Conservation (phyloP, 1,140 invertebrate species). For the Bombus consobrinus region DNA sequence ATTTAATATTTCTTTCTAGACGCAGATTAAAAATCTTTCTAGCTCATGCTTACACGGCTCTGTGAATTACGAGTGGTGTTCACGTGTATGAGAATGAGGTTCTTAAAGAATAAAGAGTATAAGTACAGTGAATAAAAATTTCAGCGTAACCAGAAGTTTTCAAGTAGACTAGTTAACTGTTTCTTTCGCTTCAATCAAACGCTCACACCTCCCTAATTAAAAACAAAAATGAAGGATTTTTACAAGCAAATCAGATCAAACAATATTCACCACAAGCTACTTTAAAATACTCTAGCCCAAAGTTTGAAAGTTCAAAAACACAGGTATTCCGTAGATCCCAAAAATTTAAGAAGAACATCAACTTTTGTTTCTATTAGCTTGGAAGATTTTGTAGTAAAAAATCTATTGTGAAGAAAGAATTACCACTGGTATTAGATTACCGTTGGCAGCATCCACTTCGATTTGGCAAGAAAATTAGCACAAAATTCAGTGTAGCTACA, state of each 20-base stretch:
- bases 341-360: not conserved
- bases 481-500: not conserved
- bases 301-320: not conserved
- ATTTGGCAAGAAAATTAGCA: not conserved
- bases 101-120: not conserved
- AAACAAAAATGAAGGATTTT: not conserved
- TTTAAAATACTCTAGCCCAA: not conserved
- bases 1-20: not conserved
- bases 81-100: not conserved
- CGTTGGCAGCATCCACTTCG: not conserved
- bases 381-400: not conserved
- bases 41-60: not conserved
- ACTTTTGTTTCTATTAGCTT: not conserved
- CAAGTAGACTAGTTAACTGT: not conserved
- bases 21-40: not conserved
- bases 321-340: too few relatives aligned
- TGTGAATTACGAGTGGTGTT: not conserved
- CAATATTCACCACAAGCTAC: not conserved
- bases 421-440: not conserved
- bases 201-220: not conserved
- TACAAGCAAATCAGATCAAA: not conserved
- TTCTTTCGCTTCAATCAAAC: not conserved
- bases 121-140: not conserved
- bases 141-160: not conserved
- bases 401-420: not conserved